These are phyloP conservation scores for Chirona hameri DNA, from an alignment of 2,888 invertebrate species.

Conservation along the genomic window DNA sequence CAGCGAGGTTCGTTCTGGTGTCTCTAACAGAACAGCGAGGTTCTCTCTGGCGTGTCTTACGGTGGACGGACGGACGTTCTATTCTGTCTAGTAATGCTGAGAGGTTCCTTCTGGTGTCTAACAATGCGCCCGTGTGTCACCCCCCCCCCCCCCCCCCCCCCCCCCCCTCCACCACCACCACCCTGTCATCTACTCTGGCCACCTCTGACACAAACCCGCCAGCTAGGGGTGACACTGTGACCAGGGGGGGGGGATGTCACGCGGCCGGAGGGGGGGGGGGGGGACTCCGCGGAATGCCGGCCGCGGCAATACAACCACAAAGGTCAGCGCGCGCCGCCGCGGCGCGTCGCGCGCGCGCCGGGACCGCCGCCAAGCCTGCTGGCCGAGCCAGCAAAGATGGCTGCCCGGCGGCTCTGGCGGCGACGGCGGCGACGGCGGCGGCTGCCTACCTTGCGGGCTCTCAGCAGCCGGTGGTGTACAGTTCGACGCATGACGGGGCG, in stretches of 20 bases:
- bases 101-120: not conserved
- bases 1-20: no score
- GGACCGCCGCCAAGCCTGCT: not conserved
- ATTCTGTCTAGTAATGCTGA: no score
- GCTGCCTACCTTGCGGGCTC: conserved; percentile 8
- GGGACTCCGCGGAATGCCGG: not conserved
- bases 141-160: not conserved
- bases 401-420: conserved; percentile 41
- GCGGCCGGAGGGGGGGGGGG: not conserved
- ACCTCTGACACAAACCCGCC: no score
- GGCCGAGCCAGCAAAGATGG: conserved; percentile 55
- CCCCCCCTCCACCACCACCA: not conserved
- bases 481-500: not conserved
- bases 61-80: no score
- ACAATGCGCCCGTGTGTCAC: no score
- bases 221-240: not conserved
- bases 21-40: no score
- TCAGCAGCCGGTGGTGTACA: not conserved
- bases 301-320: not conserved
- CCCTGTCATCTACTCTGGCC: not conserved
- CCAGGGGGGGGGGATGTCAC: not conserved
- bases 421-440: not conserved
- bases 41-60: no score
- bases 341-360: not conserved
- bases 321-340: not conserved